Percentiles rank a stretch among this genome's conserved stretches.
These are phyloP conservation scores for Ciconia stormi DNA, from an alignment of 2,113 vertebrate genomes.

Conservation along the genomic window DNA sequence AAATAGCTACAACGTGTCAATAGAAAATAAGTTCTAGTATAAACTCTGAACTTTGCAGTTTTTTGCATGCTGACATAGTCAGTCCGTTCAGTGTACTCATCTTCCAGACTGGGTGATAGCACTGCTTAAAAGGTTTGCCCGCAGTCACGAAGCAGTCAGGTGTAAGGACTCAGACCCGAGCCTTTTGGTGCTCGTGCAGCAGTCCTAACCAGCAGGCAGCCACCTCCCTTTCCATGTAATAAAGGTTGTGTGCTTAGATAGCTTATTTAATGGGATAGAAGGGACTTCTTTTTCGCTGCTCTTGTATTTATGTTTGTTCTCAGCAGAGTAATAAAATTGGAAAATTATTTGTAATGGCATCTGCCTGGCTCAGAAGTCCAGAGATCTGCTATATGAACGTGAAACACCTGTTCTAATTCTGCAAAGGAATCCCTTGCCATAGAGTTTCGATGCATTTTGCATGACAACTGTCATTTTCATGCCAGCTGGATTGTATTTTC, in stretches of 20 bases:
- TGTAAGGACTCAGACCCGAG: fast-evolving
- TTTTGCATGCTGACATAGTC: not conserved
- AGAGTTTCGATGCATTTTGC: not conserved
- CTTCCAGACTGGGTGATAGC: too few relatives aligned
- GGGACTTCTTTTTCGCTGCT: fast-evolving
- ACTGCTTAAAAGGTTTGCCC: fast-evolving
- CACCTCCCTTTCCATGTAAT: fast-evolving
- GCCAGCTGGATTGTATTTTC: not conserved
- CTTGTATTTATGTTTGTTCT: not conserved
- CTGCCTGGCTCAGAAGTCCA: not conserved
- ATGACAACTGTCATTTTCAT: fast-evolving
- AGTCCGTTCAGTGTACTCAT: not conserved
- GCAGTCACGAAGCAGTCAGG: fast-evolving
- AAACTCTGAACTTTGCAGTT: not conserved
- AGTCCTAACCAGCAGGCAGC: not conserved
- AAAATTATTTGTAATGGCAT: not conserved
- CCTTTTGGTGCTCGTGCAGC: fast-evolving
- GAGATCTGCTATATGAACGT: fast-evolving
- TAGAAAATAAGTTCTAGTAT: not conserved
- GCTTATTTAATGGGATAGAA: not conserved
- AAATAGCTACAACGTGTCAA: not conserved
- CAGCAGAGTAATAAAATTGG: too few relatives aligned
- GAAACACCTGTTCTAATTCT: not conserved
- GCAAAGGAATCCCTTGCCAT: too few relatives aligned
- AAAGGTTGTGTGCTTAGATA: not conserved